These are phyloP conservation scores for Pelobates cultripes DNA, from an alignment of 2,797 vertebrate species.

Conservation along the genomic window DNA sequence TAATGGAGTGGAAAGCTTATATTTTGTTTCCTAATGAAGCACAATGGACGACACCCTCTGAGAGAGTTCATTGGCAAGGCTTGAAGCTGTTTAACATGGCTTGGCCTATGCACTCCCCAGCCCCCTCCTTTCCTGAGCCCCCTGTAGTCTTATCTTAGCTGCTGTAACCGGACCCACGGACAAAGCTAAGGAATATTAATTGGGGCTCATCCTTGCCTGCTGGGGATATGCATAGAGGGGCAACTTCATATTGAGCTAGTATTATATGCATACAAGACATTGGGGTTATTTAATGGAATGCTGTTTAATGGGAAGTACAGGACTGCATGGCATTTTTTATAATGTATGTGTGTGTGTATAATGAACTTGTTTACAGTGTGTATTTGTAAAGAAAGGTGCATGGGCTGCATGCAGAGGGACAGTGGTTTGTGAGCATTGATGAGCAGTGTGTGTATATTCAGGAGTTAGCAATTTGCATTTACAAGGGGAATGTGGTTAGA, in stretches of 20 bases:
- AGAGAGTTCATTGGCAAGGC: conserved; percentile 76
- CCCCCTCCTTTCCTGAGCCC: conserved; percentile 9
- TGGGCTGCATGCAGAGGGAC: background rate
- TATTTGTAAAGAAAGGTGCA: background rate
- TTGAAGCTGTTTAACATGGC: conserved; percentile 67
- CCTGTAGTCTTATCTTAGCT: conserved; percentile 50
- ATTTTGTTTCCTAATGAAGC: conserved; percentile 99
- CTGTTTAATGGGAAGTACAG: background rate
- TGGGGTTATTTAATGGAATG: conserved; percentile 6
- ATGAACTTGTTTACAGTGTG: too few relatives aligned
- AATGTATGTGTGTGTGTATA: background rate
- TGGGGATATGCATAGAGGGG: conserved; percentile 47
- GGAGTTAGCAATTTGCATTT: too few relatives aligned
- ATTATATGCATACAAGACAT: background rate
- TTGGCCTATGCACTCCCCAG: conserved; percentile 43
- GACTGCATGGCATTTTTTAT: too few relatives aligned
- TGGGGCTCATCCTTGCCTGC: conserved; percentile 56
- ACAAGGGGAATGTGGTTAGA: too few relatives aligned
- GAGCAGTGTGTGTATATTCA: too few relatives aligned
- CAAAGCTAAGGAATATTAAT: conserved; percentile 27
- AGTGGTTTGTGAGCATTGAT: background rate
- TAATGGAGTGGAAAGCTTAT: conserved; percentile 99
- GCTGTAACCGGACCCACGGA: conserved; percentile 47
- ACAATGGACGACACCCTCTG: conserved; percentile 89
- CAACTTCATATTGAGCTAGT: conserved; percentile 20